A percentile compares a stretch with the other conserved stretches of the same genome.
phyloP scores from a whole-genome alignment of 1,140 invertebrate species.

The Monochamus saltuarius region DNA sequence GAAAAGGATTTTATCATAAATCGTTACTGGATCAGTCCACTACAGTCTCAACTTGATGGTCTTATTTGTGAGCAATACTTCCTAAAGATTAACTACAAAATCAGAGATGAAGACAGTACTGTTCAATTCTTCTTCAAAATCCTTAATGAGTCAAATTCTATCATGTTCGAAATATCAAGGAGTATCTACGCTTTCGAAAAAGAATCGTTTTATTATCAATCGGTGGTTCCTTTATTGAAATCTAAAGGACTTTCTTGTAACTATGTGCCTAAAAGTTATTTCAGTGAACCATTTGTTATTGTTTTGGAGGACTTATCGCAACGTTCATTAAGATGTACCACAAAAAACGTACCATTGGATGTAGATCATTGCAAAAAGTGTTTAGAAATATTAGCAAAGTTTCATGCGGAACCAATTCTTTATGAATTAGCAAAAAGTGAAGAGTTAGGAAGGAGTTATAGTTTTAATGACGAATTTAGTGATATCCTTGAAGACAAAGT shows the following conservation, averaged over 20 bases:
- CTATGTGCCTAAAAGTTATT: conserved; percentile 27
- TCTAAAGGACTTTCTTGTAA: conserved; percentile 16
- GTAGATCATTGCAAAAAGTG: conserved; percentile 33
- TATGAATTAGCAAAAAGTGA: conserved; percentile 38
- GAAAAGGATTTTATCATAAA: too few relatives aligned
- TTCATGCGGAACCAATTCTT: conserved; percentile 45
- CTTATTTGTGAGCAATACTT: conserved; percentile 28
- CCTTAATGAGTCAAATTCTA: conserved; percentile 17
- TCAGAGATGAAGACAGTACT: not conserved
- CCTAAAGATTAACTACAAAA: conserved; percentile 22
- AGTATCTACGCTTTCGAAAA: conserved; percentile 30
- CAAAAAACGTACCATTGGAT: conserved; percentile 24
- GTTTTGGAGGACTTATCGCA: conserved; percentile 31
- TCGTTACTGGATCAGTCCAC: not conserved
- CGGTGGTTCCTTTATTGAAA: conserved; percentile 17
- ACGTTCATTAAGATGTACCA: conserved; percentile 12
- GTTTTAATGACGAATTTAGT: conserved; percentile 17
- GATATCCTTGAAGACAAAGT: conserved; percentile 18
- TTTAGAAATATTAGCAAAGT: conserved; percentile 42
- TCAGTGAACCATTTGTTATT: conserved; percentile 21
- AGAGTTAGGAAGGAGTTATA: conserved; percentile 15
- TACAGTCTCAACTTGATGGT: conserved; percentile 22
- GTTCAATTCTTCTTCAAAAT: conserved; percentile 32
- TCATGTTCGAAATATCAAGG: conserved; percentile 22
- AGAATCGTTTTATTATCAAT: conserved; percentile 27